phyloP scores from a whole-genome alignment of 2,888 invertebrate genomes.

The Hofmannophila pseudospretella region DNA sequence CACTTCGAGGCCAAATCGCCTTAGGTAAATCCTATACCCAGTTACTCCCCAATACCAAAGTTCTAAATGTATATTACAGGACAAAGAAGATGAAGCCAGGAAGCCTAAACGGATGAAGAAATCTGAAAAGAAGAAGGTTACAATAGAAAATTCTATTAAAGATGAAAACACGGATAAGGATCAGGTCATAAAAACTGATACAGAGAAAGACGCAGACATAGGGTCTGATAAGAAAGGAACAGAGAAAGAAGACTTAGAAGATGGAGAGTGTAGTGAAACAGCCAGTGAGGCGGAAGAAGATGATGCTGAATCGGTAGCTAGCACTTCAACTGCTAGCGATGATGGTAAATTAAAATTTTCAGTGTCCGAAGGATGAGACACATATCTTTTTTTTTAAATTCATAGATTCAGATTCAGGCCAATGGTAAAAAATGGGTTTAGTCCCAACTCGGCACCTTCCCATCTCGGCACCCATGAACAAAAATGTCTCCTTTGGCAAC shows the following conservation, averaged over 20 bases:
- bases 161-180: slow-evolving; percentile 13
- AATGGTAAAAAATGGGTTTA: too few relatives aligned
- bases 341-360: slow-evolving; percentile 46
- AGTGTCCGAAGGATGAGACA: too few relatives aligned
- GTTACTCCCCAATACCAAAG: slow-evolving; percentile 60
- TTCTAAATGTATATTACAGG: slow-evolving; percentile 68
- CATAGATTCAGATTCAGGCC: too few relatives aligned
- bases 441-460: too few relatives aligned
- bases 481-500: too few relatives aligned
- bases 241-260: slow-evolving; percentile 58
- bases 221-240: background rate
- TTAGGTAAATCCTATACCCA: slow-evolving; percentile 69
- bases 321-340: slow-evolving; percentile 63
- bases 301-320: slow-evolving; percentile 45
- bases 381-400: too few relatives aligned
- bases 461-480: too few relatives aligned
- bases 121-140: slow-evolving; percentile 17
- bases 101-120: slow-evolving; percentile 37
- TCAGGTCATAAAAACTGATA: slow-evolving; percentile 7
- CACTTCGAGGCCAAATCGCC: slow-evolving; percentile 63
- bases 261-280: slow-evolving; percentile 82
- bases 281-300: slow-evolving; percentile 40
- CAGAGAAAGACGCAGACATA: slow-evolving; percentile 1
- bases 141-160: slow-evolving; percentile 18
- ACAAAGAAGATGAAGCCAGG: slow-evolving; percentile 37